Base-by-base conservation (phyloP, 2,113 vertebrate species). In the Eclectus roratus region DNA sequence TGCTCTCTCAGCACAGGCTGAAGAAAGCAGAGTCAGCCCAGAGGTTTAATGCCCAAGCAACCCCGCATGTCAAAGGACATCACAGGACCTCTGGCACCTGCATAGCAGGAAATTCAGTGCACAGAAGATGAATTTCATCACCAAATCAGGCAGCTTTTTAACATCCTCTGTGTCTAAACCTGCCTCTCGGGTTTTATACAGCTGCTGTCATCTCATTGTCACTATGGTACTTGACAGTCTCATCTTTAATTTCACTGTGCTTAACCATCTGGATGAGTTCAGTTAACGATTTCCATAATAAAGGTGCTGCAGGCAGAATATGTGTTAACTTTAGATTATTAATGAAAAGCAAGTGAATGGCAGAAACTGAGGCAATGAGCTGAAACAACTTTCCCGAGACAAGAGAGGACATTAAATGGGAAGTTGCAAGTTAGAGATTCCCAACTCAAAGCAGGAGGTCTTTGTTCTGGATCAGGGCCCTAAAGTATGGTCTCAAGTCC, bases 351-450 rank as follows among this genome's bases (percentile, higher is more conserved):
- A 73, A 77, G 11, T 16, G 37, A 92, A 91, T 21, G 11, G 20
- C 20, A 91, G 46, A 80, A 90, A 64, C 37, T 23, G 46, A 85
- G 25, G 35, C 43, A 56, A 33, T 13, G 33, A 88, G 7, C 33
- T 69, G 83, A 85, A 83, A 80, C 71, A 89, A 60, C 28, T 47
- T 78, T 44, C 27, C 68, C n/a, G 39, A 71, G 41, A 52, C 24
- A 64, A 68, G 43, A 63, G 5, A 69, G 7, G 25, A 69, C 44
- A 37, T 39, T n/a, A 50, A 85, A 65, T 13, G 44, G 43, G 61
- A 95, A 85, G 39, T 64, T 27, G 27, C 23, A 58, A 86, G 50
- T 80, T 55, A 81, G 41, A 73, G 31, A 79, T 64, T 90, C 35
- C 21, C 37, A 88, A 10, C 13, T 61, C 0, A 0, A 78, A 84